Evolutionary conservation across 2,888 invertebrate genomes (phyloP).

Genomic region (Cataglyphis cursor): DNA sequence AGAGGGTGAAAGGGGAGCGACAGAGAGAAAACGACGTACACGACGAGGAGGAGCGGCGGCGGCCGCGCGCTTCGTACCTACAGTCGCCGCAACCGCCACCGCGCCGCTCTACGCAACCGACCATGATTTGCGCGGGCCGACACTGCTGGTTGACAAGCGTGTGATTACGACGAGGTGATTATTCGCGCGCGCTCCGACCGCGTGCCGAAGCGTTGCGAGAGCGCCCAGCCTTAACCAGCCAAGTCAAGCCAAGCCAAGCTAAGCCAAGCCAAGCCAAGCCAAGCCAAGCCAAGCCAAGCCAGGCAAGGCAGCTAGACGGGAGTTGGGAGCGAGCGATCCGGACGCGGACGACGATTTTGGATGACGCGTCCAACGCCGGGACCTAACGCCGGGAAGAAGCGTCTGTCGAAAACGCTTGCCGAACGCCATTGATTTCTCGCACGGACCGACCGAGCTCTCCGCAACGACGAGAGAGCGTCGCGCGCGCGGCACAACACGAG

Average conservation of each 20-base stretch:
- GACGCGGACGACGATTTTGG: neutral
- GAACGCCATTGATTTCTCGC: slow-evolving; percentile 76
- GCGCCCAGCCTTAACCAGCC: neutral
- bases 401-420: slow-evolving; percentile 54
- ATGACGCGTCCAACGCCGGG: neutral
- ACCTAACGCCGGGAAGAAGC: slow-evolving; percentile 1
- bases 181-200: slow-evolving; percentile 58
- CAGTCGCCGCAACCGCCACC: slow-evolving; percentile 56
- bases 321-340: neutral
- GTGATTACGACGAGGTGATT: slow-evolving; percentile 69
- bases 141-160: slow-evolving; percentile 80
- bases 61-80: slow-evolving; percentile 55
- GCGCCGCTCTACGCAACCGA: slow-evolving; percentile 68
- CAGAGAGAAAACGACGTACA: slow-evolving; percentile 47
- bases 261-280: neutral
- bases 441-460: slow-evolving; percentile 65
- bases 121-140: slow-evolving; percentile 81
- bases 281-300: slow-evolving; percentile 5
- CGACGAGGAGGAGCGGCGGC: slow-evolving; percentile 43
- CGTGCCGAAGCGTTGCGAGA: slow-evolving; percentile 49
- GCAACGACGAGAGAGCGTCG: slow-evolving; percentile 30
- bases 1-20: slow-evolving; percentile 52
- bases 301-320: neutral
- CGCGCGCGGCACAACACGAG: slow-evolving; percentile 64
- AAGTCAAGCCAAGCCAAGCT: neutral